phyloP scores from a whole-genome alignment of 2,113 vertebrate species.

The Malaclemys terrapin region DNA sequence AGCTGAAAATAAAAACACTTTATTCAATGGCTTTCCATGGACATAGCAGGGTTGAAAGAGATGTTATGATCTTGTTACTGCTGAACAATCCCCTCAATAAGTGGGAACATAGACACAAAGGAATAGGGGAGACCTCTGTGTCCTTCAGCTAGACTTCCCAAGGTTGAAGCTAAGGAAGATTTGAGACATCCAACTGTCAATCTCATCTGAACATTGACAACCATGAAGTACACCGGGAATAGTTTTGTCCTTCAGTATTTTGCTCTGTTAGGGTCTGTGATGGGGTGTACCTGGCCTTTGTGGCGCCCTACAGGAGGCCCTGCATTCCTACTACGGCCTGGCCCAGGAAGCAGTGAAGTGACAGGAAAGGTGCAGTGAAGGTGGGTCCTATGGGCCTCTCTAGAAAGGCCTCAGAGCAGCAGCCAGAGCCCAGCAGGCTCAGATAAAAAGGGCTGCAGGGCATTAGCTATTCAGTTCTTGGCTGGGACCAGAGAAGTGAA shows the following conservation, averaged over 20 bases:
- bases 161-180: conserved; percentile 40
- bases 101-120: conserved; percentile 43
- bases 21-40: conserved; percentile 55
- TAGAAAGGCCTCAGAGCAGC: background rate
- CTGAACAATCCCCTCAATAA: conserved; percentile 47
- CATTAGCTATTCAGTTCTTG: background rate
- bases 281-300: background rate
- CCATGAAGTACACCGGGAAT: conserved; percentile 17
- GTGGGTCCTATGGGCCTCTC: background rate
- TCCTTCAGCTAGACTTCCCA: conserved; percentile 53
- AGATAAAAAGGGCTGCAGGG: background rate
- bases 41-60: conserved; percentile 48
- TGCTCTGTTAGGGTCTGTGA: background rate
- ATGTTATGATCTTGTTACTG: conserved; percentile 62
- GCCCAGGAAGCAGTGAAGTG: background rate
- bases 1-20: conserved; percentile 63
- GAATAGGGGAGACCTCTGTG: conserved; percentile 48
- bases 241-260: fast-evolving
- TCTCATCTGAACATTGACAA: conserved; percentile 63
- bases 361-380: background rate
- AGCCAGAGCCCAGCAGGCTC: background rate
- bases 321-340: background rate
- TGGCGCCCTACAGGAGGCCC: background rate
- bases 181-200: conserved; percentile 41
- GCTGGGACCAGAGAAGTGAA: background rate